Evolutionary conservation across 2,888 invertebrate genomes (phyloP).

Genomic region (Harpalus rufipes): DNA sequence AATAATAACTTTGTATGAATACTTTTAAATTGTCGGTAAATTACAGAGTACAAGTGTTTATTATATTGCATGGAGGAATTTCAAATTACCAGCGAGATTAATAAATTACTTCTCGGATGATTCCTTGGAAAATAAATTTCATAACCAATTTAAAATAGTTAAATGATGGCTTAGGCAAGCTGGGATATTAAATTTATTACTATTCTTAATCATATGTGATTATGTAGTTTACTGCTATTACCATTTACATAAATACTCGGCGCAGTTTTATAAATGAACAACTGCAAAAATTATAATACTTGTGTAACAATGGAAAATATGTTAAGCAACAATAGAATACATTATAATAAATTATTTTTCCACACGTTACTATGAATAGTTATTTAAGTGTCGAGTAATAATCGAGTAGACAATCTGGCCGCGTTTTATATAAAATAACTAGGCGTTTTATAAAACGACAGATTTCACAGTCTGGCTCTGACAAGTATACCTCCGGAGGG

Average conservation of each 20-base stretch:
- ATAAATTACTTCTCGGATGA: conserved; percentile 48
- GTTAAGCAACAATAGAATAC: not conserved
- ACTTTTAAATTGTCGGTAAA: conserved; percentile 32
- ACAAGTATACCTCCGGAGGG: too few relatives aligned
- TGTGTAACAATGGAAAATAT: not conserved
- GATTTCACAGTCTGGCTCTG: too few relatives aligned
- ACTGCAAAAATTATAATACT: not conserved
- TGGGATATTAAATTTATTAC: conserved; percentile 45
- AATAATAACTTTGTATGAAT: conserved; percentile 43
- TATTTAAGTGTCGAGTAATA: too few relatives aligned
- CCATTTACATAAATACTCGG: conserved; percentile 31
- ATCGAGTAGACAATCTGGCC: too few relatives aligned
- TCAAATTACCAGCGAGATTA: conserved; percentile 34
- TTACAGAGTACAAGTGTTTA: conserved; percentile 52
- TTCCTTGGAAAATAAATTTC: conserved; percentile 50
- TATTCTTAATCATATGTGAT: conserved; percentile 48
- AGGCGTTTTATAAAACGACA: too few relatives aligned
- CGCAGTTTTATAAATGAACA: conserved; percentile 6
- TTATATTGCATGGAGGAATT: conserved; percentile 45
- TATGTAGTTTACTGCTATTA: conserved; percentile 41
- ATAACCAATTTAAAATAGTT: conserved; percentile 45
- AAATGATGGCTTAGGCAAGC: conserved; percentile 40
- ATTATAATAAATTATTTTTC: not conserved
- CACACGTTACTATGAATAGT: too few relatives aligned
- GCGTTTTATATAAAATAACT: too few relatives aligned